Evolutionary conservation across 2,113 vertebrate species (phyloP), one percentile per base, ranked within the genome.

Genomic region (Podarcis raffonei): DNA sequence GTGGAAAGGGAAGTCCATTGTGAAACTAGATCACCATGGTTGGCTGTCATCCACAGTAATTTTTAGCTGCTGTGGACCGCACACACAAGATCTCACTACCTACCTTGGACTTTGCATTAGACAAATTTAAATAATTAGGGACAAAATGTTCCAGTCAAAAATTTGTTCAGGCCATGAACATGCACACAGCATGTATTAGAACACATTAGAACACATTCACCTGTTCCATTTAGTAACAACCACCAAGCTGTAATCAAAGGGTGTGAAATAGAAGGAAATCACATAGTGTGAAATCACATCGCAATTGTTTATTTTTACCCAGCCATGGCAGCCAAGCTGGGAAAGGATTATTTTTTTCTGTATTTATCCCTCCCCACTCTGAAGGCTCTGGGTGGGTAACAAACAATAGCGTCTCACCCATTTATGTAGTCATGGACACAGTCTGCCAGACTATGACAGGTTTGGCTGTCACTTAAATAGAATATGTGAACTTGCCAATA

Each of bases 51-150:
- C 59, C 59, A 62, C 25, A 53, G 3, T 11, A 37, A 66, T 37
- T 2, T 30, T 74, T 83, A n/a, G 32, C 8, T 62, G 3, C 30
- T 66, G 1, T 22, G 3, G 88, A 89, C 2, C 0, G 15, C 53
- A 57, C 83, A 71, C 13, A 75, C 88, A 69, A 79, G 25, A 35
- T 18, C 37, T 66, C 83, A 85, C 72, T 81, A 62, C 25, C 53
- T 32, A 37, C 30, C 18, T 35, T 75, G 18, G 83, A 25, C 35
- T 42, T 68, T 75, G 59, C n/a, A 18, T 80, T 80, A 37, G 22
- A 80, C 22, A 80, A 87, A 71, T 12, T n/a, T n/a, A 27, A 85
- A 66, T 15, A 89, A 74, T 23, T 53, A 68, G 81, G 27, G 23
- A 12, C 90, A 25, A n/a, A 65, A 83, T 0, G 1, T 85, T 7